A percentile compares a stretch with the other conserved stretches of the same genome.
Evolutionary conservation across 2,888 invertebrate genomes (phyloP).

Genomic region (Dicycla oo): DNA sequence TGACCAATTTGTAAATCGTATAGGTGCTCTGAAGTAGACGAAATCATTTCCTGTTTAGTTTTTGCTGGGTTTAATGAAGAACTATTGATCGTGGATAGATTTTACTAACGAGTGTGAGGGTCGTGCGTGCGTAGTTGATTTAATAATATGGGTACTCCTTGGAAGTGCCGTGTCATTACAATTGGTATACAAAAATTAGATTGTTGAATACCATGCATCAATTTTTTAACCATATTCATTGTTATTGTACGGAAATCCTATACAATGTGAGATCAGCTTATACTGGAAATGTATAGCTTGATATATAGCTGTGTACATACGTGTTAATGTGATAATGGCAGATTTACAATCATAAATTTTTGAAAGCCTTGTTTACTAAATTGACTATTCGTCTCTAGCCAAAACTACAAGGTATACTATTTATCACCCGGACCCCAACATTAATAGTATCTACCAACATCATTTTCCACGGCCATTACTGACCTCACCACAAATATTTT

Average conservation of each 20-base stretch:
- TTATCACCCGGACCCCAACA: constrained; percentile 7
- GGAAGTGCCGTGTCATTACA: constrained; percentile 19
- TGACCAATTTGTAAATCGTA: constrained; percentile 64
- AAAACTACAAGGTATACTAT: constrained; percentile 2
- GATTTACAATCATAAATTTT: not conserved
- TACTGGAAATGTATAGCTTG: too few species aligned
- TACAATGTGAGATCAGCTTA: too few species aligned
- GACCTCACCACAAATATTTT: constrained; percentile 40
- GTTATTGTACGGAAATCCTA: too few species aligned
- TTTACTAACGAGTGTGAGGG: constrained; percentile 34
- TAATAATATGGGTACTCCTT: constrained; percentile 9
- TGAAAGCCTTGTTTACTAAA: not conserved
- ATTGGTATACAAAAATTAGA: not conserved
- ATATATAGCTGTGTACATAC: too few species aligned
- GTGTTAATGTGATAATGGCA: constrained; percentile 13
- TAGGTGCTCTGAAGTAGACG: constrained; percentile 65
- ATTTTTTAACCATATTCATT: too few species aligned
- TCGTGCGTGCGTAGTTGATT: constrained; percentile 31
- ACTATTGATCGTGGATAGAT: constrained; percentile 57
- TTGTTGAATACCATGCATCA: too few species aligned
- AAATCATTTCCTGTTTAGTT: constrained; percentile 74
- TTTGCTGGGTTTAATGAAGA: constrained; percentile 67
- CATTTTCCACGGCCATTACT: constrained; percentile 37
- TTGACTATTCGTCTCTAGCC: not conserved
- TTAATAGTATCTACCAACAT: not conserved